Evolutionary conservation across 2,797 vertebrate species (phyloP).

Genomic region (Chrosomus eos): DNA sequence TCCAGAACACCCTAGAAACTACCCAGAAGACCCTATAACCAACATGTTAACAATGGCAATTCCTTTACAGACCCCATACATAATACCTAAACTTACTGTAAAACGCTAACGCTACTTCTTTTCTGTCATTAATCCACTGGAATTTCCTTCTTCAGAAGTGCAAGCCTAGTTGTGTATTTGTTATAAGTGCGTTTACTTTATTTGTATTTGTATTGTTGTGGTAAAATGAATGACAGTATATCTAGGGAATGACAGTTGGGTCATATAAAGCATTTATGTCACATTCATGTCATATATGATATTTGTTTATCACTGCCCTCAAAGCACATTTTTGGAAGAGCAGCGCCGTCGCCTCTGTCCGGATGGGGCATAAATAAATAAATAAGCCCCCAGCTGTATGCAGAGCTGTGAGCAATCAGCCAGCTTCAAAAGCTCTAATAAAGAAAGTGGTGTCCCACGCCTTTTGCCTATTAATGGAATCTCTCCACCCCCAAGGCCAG

Average conservation of each 20-base stretch:
- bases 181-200: background rate
- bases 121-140: background rate
- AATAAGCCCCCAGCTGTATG: constrained; percentile 52
- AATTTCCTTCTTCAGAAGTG: background rate
- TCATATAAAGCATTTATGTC: constrained; percentile 15
- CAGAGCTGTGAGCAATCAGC: constrained; percentile 56
- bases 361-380: constrained; percentile 60
- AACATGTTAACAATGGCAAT: background rate
- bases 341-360: constrained; percentile 11
- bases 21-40: background rate
- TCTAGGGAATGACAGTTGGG: background rate
- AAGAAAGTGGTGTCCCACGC: constrained; percentile 53
- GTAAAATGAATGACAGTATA: background rate
- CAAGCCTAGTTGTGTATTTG: background rate
- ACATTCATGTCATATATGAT: constrained; percentile 23
- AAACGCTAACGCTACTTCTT: background rate
- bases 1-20: background rate
- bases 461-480: constrained; percentile 61
- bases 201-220: too few species aligned
- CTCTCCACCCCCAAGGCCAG: constrained; percentile 39
- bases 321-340: constrained; percentile 16
- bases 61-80: background rate
- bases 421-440: constrained; percentile 57
- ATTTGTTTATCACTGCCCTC: constrained; percentile 26
- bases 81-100: background rate